phyloP scores from a whole-genome alignment of 2,888 invertebrate genomes.

The Cerceris rybyensis region DNA sequence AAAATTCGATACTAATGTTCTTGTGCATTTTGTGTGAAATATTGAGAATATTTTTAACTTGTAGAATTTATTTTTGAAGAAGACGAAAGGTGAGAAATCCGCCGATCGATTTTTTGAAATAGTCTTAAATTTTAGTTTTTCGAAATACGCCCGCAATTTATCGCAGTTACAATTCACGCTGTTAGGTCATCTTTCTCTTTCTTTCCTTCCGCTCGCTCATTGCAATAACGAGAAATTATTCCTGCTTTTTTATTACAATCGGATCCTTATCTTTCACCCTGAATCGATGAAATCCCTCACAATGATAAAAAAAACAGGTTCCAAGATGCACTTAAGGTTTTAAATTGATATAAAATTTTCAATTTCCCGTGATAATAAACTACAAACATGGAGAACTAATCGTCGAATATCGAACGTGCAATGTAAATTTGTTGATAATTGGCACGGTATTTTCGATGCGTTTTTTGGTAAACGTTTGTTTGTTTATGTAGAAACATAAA shows the following conservation, averaged over 20 bases:
- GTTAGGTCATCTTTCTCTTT: slow-evolving; percentile 2
- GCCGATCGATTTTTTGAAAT: slow-evolving; percentile 3
- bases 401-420: too few species aligned
- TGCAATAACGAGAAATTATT: background rate
- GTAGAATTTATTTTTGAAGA: background rate
- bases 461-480: too few species aligned
- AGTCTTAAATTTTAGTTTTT: background rate
- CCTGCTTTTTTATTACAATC: background rate
- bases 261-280: background rate
- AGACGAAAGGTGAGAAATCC: background rate
- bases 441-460: too few species aligned
- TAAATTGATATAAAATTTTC: background rate
- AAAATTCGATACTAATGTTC: too few species aligned
- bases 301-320: background rate
- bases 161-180: slow-evolving; percentile 24
- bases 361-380: background rate
- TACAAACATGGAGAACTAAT: too few species aligned
- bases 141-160: slow-evolving; percentile 34
- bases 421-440: too few species aligned
- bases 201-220: background rate
- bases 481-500: too few species aligned
- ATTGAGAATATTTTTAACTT: too few species aligned
- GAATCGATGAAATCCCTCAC: background rate
- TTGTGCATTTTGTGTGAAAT: too few species aligned
- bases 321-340: too few species aligned